Evolutionary conservation across 92 coral and sea anemone genomes (phyloP), one percentile per base, ranked within the genome.

Genomic region (Pocillopora grandis): DNA sequence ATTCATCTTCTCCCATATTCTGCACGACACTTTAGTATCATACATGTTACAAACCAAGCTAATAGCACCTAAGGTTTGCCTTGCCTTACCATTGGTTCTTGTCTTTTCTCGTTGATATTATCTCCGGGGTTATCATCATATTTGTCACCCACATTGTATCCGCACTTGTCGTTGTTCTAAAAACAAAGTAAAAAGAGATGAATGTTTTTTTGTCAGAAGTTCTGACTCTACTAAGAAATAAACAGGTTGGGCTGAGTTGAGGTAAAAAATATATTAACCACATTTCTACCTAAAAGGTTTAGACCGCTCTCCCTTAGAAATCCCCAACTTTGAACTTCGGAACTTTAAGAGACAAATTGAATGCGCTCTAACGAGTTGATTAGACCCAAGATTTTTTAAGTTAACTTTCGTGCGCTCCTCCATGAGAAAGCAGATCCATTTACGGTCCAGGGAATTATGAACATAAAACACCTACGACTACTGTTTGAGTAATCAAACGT

Each of bases 81-180:
- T 71, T 71, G 75, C 55, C 0, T 60, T 72, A 72, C 76, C 76
- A 72, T 72, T 72, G 76, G 76, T 35, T 35, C 58, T 48, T 72
- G 76, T 42, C 76, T 72, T 59, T 52, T 72, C 76, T 72, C 76
- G 11, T n/a, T 1, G 58, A 72, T 72, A 19, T 0, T 2, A 1
- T 72, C 76, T 7, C 52, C 52, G 8, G 52, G 52, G 52, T 42
- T 42, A 42, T 42, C 52, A 42, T 3, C 52, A 42, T 37, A 2
- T 72, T 72, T 72, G 76, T 72, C 76, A 35, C 76, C 76, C 58
- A 72, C 76, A 37, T 72, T 72, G 76, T 72, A 72, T 37, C 76
- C 76, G 76, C 58, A 35, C 76, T 72, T 72, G 60, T 37, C 52
- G 8, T 42, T 72, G 58, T 72, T 72, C 76, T 72, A 0, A 42